phyloP scores from a whole-genome alignment of 2,797 vertebrate genomes.

The Gallinago nigripennis region DNA sequence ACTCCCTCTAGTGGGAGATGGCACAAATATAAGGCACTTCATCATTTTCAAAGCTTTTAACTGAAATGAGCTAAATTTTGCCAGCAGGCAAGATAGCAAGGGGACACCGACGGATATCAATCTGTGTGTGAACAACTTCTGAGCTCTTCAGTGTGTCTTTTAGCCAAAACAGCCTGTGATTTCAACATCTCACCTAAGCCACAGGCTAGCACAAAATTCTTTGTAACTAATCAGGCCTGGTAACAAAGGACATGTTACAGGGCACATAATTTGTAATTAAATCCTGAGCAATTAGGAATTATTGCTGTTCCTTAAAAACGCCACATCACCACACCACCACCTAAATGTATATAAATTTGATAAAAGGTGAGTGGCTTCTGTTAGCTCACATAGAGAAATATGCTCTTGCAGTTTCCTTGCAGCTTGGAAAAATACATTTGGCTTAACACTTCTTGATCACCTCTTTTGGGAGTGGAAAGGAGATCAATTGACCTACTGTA shows the following conservation, averaged over 20 bases:
- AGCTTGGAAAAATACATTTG: not conserved
- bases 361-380: not conserved
- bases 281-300: not conserved
- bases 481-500: not conserved
- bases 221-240: not conserved
- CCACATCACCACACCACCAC: not conserved
- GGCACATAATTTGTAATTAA: not conserved
- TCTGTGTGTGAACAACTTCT: not conserved
- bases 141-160: not conserved
- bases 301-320: not conserved
- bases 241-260: not conserved
- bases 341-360: not conserved
- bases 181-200: not conserved
- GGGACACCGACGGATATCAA: not conserved
- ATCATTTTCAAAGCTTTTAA: not conserved
- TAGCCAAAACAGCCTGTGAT: not conserved
- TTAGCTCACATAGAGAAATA: not conserved
- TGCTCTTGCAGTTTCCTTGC: not conserved
- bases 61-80: not conserved
- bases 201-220: not conserved
- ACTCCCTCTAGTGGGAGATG: slow-evolving; percentile 49
- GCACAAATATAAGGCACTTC: not conserved
- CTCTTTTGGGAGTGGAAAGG: not conserved
- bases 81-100: not conserved
- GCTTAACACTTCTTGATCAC: not conserved